phyloP scores from a whole-genome alignment of 53 echinoderm and acorn worm species.

The Stichopus horrens region DNA sequence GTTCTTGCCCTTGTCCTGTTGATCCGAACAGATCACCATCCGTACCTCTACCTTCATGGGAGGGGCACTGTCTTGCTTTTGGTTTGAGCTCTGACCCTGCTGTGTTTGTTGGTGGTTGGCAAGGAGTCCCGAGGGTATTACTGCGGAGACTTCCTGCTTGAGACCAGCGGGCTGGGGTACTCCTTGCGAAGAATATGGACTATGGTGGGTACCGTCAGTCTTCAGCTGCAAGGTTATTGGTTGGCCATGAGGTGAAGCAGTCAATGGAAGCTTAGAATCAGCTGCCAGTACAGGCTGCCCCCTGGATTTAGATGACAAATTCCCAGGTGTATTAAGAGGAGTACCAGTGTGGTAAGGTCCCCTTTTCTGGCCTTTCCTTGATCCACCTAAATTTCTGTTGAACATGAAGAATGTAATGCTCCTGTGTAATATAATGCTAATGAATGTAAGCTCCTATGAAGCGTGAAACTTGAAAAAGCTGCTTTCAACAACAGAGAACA shows the following conservation, averaged over 20 bases:
- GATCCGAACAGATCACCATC: slow-evolving; percentile 42
- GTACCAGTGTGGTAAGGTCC: slow-evolving; percentile 17
- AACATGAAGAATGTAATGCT: neutral
- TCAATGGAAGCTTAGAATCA: slow-evolving; percentile 2
- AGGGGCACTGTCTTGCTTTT: slow-evolving; percentile 13
- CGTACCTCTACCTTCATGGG: slow-evolving; percentile 56
- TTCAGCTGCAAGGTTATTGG: slow-evolving; percentile 35
- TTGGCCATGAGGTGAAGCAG: slow-evolving; percentile 4
- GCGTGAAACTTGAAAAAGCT: no score
- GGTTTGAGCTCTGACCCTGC: slow-evolving; percentile 37
- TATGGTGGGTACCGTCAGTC: slow-evolving; percentile 11
- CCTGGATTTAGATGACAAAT: neutral
- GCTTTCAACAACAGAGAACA: no score
- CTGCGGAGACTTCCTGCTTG: slow-evolving; percentile 12
- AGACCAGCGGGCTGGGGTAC: neutral
- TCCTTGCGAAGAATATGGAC: neutral
- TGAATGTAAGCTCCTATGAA: no score
- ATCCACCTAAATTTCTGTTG: slow-evolving; percentile 9
- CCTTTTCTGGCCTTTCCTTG: neutral
- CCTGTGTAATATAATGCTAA: neutral
- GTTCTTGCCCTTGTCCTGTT: slow-evolving; percentile 22
- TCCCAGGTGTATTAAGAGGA: neutral
- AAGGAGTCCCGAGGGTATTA: neutral
- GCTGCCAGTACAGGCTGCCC: slow-evolving; percentile 12
- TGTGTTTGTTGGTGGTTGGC: slow-evolving; percentile 43